These are phyloP conservation scores for Diorhabda carinulata DNA, from an alignment of 1,140 invertebrate genomes.

Conservation along the genomic window DNA sequence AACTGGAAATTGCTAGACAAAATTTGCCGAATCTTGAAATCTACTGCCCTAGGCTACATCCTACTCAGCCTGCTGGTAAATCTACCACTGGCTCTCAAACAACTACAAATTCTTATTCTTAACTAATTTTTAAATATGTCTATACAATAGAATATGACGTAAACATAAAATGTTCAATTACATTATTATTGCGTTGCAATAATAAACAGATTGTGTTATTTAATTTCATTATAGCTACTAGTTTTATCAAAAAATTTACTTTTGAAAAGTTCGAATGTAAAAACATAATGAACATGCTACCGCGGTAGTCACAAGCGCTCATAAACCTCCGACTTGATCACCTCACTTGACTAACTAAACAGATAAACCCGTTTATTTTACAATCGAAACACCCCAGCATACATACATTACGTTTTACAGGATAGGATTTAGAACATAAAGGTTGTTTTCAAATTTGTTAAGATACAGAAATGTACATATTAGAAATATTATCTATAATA, in stretches of 20 bases:
- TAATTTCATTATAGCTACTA: not conserved
- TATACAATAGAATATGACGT: too few species aligned
- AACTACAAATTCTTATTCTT: too few species aligned
- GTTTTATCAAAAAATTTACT: not conserved
- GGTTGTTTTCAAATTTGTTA: too few species aligned
- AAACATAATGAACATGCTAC: not conserved
- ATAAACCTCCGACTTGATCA: conserved; percentile 2
- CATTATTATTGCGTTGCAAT: not conserved
- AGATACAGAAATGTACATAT: too few species aligned
- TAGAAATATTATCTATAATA: too few species aligned
- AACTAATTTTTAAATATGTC: too few species aligned
- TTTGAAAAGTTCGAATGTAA: not conserved
- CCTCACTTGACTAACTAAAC: not conserved
- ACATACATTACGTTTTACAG: not conserved
- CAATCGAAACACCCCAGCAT: not conserved
- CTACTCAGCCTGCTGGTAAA: too few species aligned
- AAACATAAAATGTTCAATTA: not conserved
- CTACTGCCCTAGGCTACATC: too few species aligned
- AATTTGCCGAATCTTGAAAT: too few species aligned
- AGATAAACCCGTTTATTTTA: conserved; percentile 1
- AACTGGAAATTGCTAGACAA: too few species aligned
- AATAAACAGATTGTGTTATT: not conserved
- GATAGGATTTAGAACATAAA: not conserved
- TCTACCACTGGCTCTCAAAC: too few species aligned
- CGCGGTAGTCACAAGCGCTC: not conserved